Evolutionary conservation across 2,797 vertebrate genomes (phyloP).

Genomic region (Paratrypauchen microcephalus): DNA sequence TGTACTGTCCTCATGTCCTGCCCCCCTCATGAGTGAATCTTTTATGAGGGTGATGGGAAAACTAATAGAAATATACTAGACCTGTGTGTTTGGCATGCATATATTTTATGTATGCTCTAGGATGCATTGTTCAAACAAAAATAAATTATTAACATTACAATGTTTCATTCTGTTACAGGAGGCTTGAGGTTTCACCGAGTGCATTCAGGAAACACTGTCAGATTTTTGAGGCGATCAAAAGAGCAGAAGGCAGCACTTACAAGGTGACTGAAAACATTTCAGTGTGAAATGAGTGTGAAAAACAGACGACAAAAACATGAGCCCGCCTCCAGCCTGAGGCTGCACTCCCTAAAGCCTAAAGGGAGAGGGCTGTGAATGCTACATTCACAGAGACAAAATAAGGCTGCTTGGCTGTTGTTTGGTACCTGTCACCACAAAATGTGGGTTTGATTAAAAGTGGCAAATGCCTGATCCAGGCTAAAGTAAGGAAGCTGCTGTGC

Average conservation of each 20-base stretch:
- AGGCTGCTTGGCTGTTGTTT: constrained; percentile 96
- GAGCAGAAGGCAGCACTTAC: constrained; percentile 90
- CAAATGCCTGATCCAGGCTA: constrained; percentile 92
- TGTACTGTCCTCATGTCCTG: not conserved
- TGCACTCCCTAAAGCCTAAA: constrained; percentile 88
- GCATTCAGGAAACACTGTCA: constrained; percentile 98
- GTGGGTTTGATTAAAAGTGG: constrained; percentile 94
- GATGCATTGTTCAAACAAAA: not conserved
- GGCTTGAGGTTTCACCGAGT: constrained; percentile 99
- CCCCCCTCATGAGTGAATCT: no score
- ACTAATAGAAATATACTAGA: not conserved
- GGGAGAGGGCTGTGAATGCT: constrained; percentile 90
- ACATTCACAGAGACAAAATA: constrained; percentile 79
- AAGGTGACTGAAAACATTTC: constrained; percentile 95
- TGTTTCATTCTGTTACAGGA: constrained; percentile 75
- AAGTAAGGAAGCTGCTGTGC: constrained; percentile 90
- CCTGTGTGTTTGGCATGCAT: not conserved
- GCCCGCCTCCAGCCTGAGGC: constrained; percentile 82
- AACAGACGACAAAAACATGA: constrained; percentile 64
- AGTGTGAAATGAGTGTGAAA: constrained; percentile 88
- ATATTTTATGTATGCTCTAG: not conserved
- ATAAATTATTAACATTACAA: constrained; percentile 15
- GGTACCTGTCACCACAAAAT: constrained; percentile 89
- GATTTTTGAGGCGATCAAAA: constrained; percentile 95
- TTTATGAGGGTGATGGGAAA: not conserved